Evolutionary conservation across 2,888 invertebrate species (phyloP).

Genomic region (Plagodis dolabraria): DNA sequence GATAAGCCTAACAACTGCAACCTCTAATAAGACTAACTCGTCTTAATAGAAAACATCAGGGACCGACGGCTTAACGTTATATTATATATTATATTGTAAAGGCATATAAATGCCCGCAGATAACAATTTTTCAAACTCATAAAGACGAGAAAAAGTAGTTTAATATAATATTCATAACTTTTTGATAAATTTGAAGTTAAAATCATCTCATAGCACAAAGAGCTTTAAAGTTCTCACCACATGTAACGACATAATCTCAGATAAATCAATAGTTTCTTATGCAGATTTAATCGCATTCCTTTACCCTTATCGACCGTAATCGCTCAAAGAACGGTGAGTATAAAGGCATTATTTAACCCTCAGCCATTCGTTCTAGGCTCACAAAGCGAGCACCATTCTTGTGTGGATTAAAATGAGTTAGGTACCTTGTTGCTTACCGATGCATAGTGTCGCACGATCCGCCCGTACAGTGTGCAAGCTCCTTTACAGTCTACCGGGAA

Average conservation of each 20-base stretch:
- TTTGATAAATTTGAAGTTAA: no score
- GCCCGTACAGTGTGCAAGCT: slow-evolving; percentile 29
- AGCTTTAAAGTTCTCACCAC: no score
- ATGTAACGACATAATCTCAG: slow-evolving; percentile 1
- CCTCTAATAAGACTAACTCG: no score
- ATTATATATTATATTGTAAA: no score
- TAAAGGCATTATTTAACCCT: slow-evolving; percentile 59
- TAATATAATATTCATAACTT: no score
- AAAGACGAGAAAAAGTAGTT: no score
- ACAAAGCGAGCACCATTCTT: slow-evolving; percentile 65
- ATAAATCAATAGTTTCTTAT: slow-evolving; percentile 23
- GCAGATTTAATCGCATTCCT: slow-evolving; percentile 17
- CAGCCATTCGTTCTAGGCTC: slow-evolving; percentile 50
- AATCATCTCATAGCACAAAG: no score
- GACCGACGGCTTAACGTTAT: no score
- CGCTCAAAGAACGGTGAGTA: slow-evolving; percentile 41
- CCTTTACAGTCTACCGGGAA: slow-evolving; percentile 42
- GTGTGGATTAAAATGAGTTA: slow-evolving; percentile 69
- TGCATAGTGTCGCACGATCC: slow-evolving; percentile 40
- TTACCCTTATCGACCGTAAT: slow-evolving; percentile 36
- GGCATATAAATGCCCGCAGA: no score
- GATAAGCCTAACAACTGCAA: no score
- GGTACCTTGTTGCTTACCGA: slow-evolving; percentile 65
- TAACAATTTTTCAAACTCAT: no score
- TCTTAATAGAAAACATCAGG: no score